phyloP scores from a whole-genome alignment of 1,140 invertebrate species.

The Schmidtea mediterranea region DNA sequence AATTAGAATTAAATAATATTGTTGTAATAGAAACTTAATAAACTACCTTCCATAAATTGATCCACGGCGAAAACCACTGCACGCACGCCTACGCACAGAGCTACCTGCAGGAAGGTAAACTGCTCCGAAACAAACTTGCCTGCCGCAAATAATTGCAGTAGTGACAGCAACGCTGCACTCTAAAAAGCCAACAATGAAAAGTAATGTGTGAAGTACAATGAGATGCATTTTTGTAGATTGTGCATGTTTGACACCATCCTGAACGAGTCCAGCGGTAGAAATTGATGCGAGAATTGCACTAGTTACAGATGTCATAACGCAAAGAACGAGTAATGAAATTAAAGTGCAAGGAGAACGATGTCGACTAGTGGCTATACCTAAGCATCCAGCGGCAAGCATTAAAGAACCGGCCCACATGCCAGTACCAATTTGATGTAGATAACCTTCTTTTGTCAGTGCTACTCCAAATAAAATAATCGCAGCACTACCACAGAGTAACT shows the following conservation, averaged over 20 bases:
- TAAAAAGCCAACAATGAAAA: conserved; percentile 3
- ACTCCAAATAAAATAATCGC: background rate
- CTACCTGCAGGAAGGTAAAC: too few species aligned
- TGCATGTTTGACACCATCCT: background rate
- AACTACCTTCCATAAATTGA: too few species aligned
- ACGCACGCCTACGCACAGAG: too few species aligned
- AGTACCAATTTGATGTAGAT: background rate
- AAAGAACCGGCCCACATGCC: conserved; percentile 1
- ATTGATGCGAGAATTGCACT: background rate
- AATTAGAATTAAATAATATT: too few species aligned
- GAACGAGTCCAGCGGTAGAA: background rate
- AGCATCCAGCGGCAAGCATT: background rate
- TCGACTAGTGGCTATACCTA: background rate
- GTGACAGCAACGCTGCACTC: background rate
- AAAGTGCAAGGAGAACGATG: background rate
- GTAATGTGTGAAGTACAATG: background rate
- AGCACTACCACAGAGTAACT: background rate
- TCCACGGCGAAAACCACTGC: too few species aligned
- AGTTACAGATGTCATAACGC: background rate
- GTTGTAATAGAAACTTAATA: too few species aligned
- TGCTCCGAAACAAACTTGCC: background rate
- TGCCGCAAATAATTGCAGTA: conserved; percentile 1
- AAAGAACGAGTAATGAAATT: background rate
- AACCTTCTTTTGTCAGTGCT: background rate
- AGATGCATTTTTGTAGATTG: background rate